Base-by-base conservation (phyloP, 2,797 vertebrate species). In the Esox masquinongy region DNA sequence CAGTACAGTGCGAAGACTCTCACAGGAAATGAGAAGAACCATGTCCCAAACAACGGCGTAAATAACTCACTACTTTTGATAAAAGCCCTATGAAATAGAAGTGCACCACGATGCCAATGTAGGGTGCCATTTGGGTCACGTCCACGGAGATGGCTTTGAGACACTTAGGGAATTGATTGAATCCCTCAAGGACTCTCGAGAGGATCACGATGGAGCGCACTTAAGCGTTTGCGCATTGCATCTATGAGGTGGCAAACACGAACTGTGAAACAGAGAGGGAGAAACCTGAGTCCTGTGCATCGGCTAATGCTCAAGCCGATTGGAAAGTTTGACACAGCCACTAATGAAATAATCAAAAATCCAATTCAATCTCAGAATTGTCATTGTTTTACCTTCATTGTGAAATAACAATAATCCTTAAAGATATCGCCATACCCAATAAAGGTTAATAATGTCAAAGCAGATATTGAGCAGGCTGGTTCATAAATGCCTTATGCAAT, bases 91-190 rank as follows among this genome's bases (percentile, higher is more conserved):
- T 22, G 22, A 3, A 61, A 61, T 11, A 7, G 56, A 24, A 1
- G 22, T 14, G 22, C 56, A 61, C 9, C 24, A 14, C 19, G 12
- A 24, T 22, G 12, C 8, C 9, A 61, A 61, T 61, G 12, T 11
- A 61, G 56, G 56, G 22, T 12, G 56, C 56, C 19, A 61, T 26
- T 61, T 61, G 56, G 68, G 2, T 50, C 47, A 50, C 22, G 2
- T 1, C 43, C 26, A 17, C 31, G 47, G 4, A 68, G 70, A 71
- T 12, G 70, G 26, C 50, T 53, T 71, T 50, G 2, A 68, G 66
- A 68, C 49, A 64, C 74, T 64, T 67, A 66, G 67, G 12, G 47
- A 50, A 77, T 82, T 43, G 77, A 80, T 75, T 77, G 26, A 15
- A 70, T 75, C 68, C 67, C 43, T 15, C 14, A 49, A 68, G 50